These are phyloP conservation scores for Mystacides longicornis DNA, from an alignment of 2,888 invertebrate species.

Conservation along the genomic window DNA sequence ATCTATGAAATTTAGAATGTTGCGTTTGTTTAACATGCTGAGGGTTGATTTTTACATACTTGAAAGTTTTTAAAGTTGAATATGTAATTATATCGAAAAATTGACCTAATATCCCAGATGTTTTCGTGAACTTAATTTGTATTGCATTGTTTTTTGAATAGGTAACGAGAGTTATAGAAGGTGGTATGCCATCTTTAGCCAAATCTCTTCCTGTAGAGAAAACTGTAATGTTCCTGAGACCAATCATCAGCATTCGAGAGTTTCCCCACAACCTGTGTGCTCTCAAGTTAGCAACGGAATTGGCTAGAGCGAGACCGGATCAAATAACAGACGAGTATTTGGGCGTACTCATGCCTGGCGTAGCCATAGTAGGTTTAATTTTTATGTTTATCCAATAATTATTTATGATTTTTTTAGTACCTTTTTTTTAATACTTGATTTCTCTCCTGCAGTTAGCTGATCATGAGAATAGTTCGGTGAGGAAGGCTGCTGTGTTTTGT, in stretches of 20 bases:
- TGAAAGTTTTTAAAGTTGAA: no score
- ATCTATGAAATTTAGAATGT: no score
- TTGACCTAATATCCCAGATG: no score
- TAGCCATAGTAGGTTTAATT: conserved; percentile 62
- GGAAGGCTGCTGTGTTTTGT: conserved; percentile 95
- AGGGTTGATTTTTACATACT: no score
- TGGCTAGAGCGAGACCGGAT: conserved; percentile 67
- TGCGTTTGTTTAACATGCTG: no score
- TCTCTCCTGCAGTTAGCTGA: conserved; percentile 71
- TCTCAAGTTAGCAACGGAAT: conserved; percentile 82
- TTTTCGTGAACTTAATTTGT: neutral
- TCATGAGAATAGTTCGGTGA: conserved; percentile 82
- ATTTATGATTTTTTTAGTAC: neutral
- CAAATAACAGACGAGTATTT: conserved; percentile 70
- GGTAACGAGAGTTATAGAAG: conserved; percentile 80
- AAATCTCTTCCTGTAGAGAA: conserved; percentile 73
- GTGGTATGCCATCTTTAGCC: conserved; percentile 68
- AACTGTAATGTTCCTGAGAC: conserved; percentile 64
- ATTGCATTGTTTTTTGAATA: conserved; percentile 30
- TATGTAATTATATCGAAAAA: no score
- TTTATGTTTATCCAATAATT: no score
- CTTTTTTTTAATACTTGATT: neutral
- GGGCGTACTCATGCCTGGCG: conserved; percentile 76
- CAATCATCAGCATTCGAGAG: conserved; percentile 81
- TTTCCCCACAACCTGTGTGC: conserved; percentile 87